These are phyloP conservation scores for Apamea anceps DNA, from an alignment of 2,888 invertebrate species.

Conservation along the genomic window DNA sequence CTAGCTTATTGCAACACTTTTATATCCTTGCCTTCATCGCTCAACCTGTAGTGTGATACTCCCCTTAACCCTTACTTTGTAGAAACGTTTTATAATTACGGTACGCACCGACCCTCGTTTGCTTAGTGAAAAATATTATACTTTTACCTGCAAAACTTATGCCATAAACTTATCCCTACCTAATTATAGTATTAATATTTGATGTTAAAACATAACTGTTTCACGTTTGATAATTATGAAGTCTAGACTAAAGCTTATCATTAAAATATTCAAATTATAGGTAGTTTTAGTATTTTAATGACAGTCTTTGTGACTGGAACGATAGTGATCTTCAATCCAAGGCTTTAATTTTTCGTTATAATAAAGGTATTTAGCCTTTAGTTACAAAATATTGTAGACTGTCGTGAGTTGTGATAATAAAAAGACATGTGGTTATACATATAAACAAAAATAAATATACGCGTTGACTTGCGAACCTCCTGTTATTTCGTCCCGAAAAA, in stretches of 20 bases:
- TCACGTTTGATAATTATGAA: not conserved
- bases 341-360: not conserved
- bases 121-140: constrained; percentile 28
- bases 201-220: not conserved
- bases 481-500: no score
- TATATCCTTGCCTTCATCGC: not conserved
- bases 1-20: not conserved
- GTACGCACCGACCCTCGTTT: constrained; percentile 18
- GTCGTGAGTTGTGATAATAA: not conserved
- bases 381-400: not conserved
- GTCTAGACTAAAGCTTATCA: constrained; percentile 1
- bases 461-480: no score
- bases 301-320: constrained; percentile 12
- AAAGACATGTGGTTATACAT: no score
- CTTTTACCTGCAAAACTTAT: constrained; percentile 24
- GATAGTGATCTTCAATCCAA: not conserved
- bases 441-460: no score
- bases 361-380: not conserved
- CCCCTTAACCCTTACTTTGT: constrained; percentile 36
- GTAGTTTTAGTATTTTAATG: not conserved
- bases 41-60: constrained; percentile 21
- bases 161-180: not conserved
- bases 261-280: not conserved
- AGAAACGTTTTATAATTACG: constrained; percentile 45
- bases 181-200: constrained; percentile 6